These are phyloP conservation scores for Piezodorus guildinii DNA, from an alignment of 1,140 invertebrate genomes.

Conservation along the genomic window DNA sequence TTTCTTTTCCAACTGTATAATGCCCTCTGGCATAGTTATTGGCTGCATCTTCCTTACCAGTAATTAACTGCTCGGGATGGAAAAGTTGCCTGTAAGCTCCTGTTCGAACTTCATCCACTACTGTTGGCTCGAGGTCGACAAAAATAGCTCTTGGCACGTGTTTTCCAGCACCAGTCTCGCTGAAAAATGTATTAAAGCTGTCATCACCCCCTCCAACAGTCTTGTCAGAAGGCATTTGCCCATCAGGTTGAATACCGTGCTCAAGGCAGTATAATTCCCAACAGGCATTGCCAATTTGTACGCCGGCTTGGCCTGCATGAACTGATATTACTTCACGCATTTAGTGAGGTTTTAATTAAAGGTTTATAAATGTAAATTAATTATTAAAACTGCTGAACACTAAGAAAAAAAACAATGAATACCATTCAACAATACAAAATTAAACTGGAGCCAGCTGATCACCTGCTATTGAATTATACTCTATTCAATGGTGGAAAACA, in stretches of 20 bases:
- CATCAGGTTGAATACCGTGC: constrained; percentile 84
- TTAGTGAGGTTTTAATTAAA: too few species aligned
- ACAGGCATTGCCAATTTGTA: constrained; percentile 62
- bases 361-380: too few species aligned
- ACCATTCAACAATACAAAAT: background rate
- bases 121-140: constrained; percentile 56
- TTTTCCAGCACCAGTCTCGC: constrained; percentile 42
- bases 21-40: constrained; percentile 78
- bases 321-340: constrained; percentile 48
- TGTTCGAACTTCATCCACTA: constrained; percentile 50
- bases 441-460: background rate
- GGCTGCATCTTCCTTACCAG: constrained; percentile 57
- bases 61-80: constrained; percentile 50
- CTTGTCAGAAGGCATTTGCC: constrained; percentile 39
- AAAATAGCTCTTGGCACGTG: constrained; percentile 53
- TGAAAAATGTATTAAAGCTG: constrained; percentile 50
- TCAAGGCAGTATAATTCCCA: constrained; percentile 83
- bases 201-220: constrained; percentile 58
- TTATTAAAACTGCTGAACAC: too few species aligned
- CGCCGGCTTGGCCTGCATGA: constrained; percentile 77
- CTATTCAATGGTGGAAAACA: too few species aligned
- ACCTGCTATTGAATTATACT: background rate
- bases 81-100: constrained; percentile 47
- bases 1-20: constrained; percentile 84
- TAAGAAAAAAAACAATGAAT: too few species aligned